Percentiles rank a stretch among this genome's conserved stretches.
Conservation (phyloP, 2,888 invertebrate genomes). For the Bellardia bayeri region DNA sequence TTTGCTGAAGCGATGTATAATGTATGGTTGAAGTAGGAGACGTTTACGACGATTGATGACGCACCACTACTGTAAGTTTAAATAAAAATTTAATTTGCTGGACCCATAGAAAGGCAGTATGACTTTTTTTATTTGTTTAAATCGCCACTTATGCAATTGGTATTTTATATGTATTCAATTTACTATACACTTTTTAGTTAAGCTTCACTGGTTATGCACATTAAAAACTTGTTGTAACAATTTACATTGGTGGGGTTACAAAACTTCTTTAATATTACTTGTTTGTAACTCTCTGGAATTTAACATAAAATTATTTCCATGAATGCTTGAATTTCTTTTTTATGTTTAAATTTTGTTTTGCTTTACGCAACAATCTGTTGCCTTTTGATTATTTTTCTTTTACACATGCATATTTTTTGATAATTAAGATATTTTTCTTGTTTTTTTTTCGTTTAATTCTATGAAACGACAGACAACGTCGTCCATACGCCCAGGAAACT, state of each 20-base stretch:
- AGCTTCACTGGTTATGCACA: slow-evolving; percentile 32
- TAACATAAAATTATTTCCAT: neutral
- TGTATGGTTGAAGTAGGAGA: slow-evolving; percentile 35
- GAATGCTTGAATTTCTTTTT: slow-evolving; percentile 4
- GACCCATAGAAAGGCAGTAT: slow-evolving; percentile 6
- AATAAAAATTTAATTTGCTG: slow-evolving; percentile 43
- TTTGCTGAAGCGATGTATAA: slow-evolving; percentile 20
- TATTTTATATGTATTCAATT: slow-evolving; percentile 22
- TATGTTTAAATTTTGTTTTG: slow-evolving; percentile 18
- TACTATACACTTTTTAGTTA: slow-evolving; percentile 28
- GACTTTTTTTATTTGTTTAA: slow-evolving; percentile 7
- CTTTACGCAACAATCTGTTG: slow-evolving; percentile 71
- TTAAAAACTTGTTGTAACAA: neutral
- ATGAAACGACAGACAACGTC: slow-evolving; percentile 10
- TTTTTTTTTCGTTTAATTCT: slow-evolving; percentile 4
- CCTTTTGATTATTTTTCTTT: slow-evolving; percentile 57
- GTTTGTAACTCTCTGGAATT: slow-evolving; percentile 10
- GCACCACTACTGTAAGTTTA: slow-evolving; percentile 51
- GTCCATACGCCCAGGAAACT: slow-evolving; percentile 64
- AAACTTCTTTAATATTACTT: slow-evolving; percentile 11
- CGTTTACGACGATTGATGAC: slow-evolving; percentile 61
- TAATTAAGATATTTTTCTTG: slow-evolving; percentile 45
- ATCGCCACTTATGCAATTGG: slow-evolving; percentile 23
- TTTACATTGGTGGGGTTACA: neutral
- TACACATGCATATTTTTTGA: slow-evolving; percentile 55